These are phyloP conservation scores for Pseudochirops cupreus DNA, from an alignment of 2,797 vertebrate species.

Conservation along the genomic window DNA sequence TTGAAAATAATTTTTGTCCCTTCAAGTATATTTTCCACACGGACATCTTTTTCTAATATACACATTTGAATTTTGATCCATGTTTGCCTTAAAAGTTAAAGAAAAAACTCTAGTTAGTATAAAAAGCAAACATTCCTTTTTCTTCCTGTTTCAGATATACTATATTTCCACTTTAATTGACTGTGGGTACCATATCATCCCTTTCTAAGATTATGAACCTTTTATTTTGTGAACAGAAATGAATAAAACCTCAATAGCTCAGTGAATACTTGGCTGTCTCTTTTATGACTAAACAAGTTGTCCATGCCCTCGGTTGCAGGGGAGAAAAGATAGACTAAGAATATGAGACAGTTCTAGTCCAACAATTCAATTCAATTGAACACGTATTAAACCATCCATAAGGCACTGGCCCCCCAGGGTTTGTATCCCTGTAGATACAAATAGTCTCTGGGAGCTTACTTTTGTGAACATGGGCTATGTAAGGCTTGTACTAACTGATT, in stretches of 20 bases:
- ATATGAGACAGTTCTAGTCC: background rate
- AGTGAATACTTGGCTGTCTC: slow-evolving; percentile 26
- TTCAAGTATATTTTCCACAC: slow-evolving; percentile 2
- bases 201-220: slow-evolving; percentile 2
- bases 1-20: background rate
- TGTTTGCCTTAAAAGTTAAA: background rate
- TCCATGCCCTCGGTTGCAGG: background rate
- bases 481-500: background rate
- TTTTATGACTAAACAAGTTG: background rate
- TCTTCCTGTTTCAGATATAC: background rate
- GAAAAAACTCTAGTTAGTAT: background rate
- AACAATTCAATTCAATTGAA: background rate
- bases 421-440: no score
- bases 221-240: slow-evolving; percentile 15
- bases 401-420: background rate
- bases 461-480: background rate
- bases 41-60: slow-evolving; percentile 15
- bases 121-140: background rate
- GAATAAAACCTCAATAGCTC: slow-evolving; percentile 9
- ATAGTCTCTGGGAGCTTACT: background rate
- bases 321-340: background rate
- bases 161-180: background rate
- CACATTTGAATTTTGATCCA: background rate
- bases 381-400: background rate
- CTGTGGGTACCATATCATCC: background rate